phyloP scores from a whole-genome alignment of 2,797 vertebrate species.

The Bryconaethiops microstoma region DNA sequence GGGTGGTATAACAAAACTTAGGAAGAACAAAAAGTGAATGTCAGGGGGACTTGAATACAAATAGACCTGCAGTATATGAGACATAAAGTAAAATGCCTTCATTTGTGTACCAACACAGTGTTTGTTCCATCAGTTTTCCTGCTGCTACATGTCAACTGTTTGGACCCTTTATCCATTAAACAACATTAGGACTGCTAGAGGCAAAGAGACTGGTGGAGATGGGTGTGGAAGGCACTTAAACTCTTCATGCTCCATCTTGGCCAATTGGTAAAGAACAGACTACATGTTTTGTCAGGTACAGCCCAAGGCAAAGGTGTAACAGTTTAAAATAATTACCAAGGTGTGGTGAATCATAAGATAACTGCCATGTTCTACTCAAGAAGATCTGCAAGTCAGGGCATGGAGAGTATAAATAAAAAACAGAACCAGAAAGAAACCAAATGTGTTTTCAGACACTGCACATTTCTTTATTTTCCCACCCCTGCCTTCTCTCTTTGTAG shows the following conservation, averaged over 20 bases:
- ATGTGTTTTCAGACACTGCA: not conserved
- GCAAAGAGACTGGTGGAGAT: not conserved
- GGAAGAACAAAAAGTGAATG: too few species aligned
- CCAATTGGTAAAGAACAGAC: not conserved
- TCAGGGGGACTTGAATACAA: too few species aligned
- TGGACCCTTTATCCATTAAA: not conserved
- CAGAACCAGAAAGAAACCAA: not conserved
- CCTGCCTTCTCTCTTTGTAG: not conserved
- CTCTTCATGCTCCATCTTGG: not conserved
- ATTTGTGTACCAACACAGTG: not conserved
- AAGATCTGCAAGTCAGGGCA: too few species aligned
- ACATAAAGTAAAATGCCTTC: not conserved
- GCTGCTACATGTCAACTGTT: not conserved
- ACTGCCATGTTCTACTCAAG: too few species aligned
- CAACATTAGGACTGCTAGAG: not conserved
- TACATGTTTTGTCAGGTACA: slow-evolving; percentile 5
- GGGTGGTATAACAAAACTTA: too few species aligned
- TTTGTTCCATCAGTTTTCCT: not conserved
- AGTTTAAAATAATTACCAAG: slow-evolving; percentile 8
- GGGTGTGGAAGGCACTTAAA: not conserved
- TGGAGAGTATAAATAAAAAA: not conserved
- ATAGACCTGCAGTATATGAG: not conserved
- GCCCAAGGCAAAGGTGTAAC: slow-evolving; percentile 6
- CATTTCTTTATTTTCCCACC: too few species aligned
- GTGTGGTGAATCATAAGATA: not conserved